phyloP scores from a whole-genome alignment of 37 sponge, comb jelly and placozoan genomes.

The Mnemiopsis leidyi region DNA sequence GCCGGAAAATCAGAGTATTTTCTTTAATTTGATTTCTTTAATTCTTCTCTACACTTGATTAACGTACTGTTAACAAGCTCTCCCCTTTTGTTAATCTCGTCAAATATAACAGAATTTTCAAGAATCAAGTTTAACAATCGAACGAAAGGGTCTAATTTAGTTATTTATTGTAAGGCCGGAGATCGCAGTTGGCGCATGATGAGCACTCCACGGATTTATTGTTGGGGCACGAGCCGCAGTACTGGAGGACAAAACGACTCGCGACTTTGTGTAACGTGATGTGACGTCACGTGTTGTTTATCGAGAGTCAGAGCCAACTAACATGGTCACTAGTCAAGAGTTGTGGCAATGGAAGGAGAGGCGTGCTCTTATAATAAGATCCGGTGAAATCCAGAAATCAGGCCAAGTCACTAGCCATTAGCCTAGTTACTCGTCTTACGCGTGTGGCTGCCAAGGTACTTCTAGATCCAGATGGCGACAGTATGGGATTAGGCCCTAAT shows the following conservation, averaged over 20 bases:
- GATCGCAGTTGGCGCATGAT: background rate
- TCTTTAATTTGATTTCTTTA: constrained; percentile 1
- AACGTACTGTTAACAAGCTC: background rate
- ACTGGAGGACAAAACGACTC: background rate
- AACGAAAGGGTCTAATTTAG: constrained; percentile 12
- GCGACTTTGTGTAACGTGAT: background rate
- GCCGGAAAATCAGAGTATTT: constrained; percentile 15
- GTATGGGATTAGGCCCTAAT: too few species aligned
- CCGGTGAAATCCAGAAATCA: too few species aligned
- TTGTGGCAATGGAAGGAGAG: too few species aligned
- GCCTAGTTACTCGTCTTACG: too few species aligned
- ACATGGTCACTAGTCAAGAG: too few species aligned
- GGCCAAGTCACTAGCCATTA: too few species aligned
- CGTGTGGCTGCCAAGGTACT: too few species aligned
- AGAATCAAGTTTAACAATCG: background rate
- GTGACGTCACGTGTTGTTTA: background rate
- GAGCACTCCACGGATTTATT: background rate
- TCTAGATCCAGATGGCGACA: too few species aligned
- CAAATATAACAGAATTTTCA: background rate
- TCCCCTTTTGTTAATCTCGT: background rate
- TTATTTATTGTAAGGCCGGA: constrained; percentile 10
- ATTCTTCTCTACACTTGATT: background rate
- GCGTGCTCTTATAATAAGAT: too few species aligned
- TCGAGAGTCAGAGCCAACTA: too few species aligned
- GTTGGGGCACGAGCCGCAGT: background rate